Conservation (phyloP, 2,113 vertebrate genomes). For the Strix uralensis region DNA sequence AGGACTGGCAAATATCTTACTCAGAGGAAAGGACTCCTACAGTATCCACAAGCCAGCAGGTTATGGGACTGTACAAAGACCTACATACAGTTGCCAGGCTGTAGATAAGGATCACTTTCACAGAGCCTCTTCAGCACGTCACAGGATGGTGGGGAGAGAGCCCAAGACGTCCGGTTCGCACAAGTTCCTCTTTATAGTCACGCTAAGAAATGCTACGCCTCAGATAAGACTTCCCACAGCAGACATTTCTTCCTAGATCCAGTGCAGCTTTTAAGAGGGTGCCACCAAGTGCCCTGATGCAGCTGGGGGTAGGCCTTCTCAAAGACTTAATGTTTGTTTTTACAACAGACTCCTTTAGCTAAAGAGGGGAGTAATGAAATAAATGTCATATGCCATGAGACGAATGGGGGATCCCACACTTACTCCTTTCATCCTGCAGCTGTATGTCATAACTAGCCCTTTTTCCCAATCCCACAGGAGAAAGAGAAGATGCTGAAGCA, state of each 20-base stretch:
- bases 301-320: background rate
- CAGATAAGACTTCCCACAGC: constrained; percentile 21
- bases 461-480: background rate
- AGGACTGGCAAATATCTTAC: background rate
- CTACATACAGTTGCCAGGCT: background rate
- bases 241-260: background rate
- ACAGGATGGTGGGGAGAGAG: background rate
- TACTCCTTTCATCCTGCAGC: background rate
- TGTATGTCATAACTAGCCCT: background rate
- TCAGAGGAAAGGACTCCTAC: background rate
- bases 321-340: constrained; percentile 19
- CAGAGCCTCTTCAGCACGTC: background rate
- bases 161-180: background rate
- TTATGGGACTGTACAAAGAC: background rate
- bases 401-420: background rate
- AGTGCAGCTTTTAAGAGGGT: background rate
- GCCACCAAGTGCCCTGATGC: background rate
- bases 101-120: constrained; percentile 51
- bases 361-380: background rate
- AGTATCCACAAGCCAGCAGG: background rate
- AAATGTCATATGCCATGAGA: background rate
- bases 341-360: background rate
- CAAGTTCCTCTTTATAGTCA: constrained; percentile 49
- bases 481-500: background rate
- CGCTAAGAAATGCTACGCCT: background rate